phyloP scores from a whole-genome alignment of 2,113 vertebrate genomes.

The Alectura lathami region DNA sequence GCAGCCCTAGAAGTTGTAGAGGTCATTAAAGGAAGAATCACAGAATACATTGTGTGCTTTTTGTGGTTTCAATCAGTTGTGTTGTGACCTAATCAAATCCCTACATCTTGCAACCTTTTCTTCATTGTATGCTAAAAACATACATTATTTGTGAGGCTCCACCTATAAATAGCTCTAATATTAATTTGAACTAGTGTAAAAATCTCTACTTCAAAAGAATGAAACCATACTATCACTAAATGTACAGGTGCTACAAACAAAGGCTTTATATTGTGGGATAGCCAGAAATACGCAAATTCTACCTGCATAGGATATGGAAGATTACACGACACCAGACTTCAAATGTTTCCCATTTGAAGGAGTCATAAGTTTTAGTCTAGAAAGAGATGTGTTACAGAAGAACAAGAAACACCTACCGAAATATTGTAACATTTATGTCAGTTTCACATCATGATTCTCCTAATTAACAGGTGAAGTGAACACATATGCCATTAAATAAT shows the following conservation, averaged over 20 bases:
- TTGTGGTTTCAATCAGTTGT: neutral
- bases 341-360: neutral
- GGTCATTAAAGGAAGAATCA: neutral
- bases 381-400: neutral
- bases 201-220: neutral
- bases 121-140: neutral
- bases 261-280: neutral
- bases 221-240: neutral
- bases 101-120: neutral
- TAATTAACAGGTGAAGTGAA: neutral
- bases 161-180: neutral
- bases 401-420: neutral
- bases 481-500: neutral
- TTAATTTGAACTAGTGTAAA: neutral
- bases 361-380: neutral
- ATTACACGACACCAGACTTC: neutral
- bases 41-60: neutral
- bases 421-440: neutral
- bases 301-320: neutral
- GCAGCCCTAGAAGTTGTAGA: neutral
- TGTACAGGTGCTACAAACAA: neutral
- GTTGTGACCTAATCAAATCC: neutral
- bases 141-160: neutral
- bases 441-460: neutral
- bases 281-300: neutral